Evolutionary conservation across 2,888 invertebrate genomes (phyloP).

Genomic region (Girardia tigrina): DNA sequence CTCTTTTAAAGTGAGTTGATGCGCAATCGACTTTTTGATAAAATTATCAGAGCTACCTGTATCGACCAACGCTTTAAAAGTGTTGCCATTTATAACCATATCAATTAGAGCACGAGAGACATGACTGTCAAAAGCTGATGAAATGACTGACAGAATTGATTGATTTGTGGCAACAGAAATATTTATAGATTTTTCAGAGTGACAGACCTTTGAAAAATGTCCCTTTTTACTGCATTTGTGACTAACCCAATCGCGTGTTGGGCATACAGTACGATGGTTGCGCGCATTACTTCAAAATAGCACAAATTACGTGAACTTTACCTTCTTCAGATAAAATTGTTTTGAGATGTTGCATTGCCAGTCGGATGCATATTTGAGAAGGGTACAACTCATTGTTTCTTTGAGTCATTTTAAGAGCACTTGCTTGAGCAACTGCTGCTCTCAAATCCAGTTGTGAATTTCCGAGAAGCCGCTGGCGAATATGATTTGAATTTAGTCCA

Average conservation of each 20-base stretch:
- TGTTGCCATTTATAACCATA: conserved; percentile 24
- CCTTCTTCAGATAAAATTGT: no score
- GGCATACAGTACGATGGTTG: conserved; percentile 28
- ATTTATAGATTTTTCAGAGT: conserved; percentile 6
- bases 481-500: conserved; percentile 14
- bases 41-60: conserved; percentile 31
- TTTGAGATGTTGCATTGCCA: no score
- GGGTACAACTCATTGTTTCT: conserved; percentile 21
- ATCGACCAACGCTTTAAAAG: conserved; percentile 29
- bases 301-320: no score
- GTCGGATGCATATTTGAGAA: no score
- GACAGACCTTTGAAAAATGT: conserved; percentile 32
- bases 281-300: conserved; percentile 30
- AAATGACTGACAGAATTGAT: conserved; percentile 30
- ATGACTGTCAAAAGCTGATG: conserved; percentile 26
- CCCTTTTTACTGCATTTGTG: conserved; percentile 25
- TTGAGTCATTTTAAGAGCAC: conserved; percentile 21
- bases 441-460: conserved; percentile 25
- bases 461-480: conserved; percentile 31
- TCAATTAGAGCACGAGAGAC: no score
- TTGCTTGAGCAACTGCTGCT: conserved; percentile 25
- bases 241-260: conserved; percentile 26
- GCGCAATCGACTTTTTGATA: no score
- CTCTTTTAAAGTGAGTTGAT: no score
- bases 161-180: conserved; percentile 28